Base-by-base conservation (phyloP, 2,888 invertebrate species). In the Abrostola tripartita region DNA sequence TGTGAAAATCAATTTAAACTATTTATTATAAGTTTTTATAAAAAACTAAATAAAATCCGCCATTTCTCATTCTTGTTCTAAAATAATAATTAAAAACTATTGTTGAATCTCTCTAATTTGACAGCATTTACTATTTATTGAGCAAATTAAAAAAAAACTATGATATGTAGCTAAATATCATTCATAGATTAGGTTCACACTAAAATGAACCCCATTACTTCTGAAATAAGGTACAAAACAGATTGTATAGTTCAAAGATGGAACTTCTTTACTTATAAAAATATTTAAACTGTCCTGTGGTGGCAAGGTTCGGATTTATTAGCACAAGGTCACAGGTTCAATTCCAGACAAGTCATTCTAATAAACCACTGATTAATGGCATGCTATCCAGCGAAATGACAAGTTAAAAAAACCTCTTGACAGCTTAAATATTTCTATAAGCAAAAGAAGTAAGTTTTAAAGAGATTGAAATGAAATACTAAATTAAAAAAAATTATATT, bases 101-200 rank as follows among this genome's bases (percentile, higher is more conserved):
- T 61, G 61, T 71, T 78, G 76, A 76, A 75, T 75, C 78, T 68
- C 65, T 60, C 42, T 37, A 65, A 54, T 63, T 65, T 63, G 54
- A 59, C 68, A 74, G 71, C 74, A 79, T 76, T 79, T 73, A 69
- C 65, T 72, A 58, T 65, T 59, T 14, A 54, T 10, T 37, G 11
- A 57, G 59, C 24, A 6, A 71, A 59, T 67, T 50, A 50, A 49
- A 56, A 56, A 44, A 36, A 5, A 11, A 9, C 10, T n/a, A n/a
- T 47, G 14, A 47, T 5, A 4, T 8, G 14, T 47, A 47, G 44
- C 44, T 14, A 47, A 47, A 47, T 47, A 47, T 47, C 44, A 47
- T 47, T 47, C 44, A 47, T 47, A 47, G 44, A 47, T 14, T 44
- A 8, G 12, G 4, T 44, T 9, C 4, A 44, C 8, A 8, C 14